A percentile compares a stretch with the other conserved stretches of the same genome.
These are phyloP conservation scores for Trachelus tabidus DNA, from an alignment of 2,888 invertebrate genomes.

Conservation along the genomic window DNA sequence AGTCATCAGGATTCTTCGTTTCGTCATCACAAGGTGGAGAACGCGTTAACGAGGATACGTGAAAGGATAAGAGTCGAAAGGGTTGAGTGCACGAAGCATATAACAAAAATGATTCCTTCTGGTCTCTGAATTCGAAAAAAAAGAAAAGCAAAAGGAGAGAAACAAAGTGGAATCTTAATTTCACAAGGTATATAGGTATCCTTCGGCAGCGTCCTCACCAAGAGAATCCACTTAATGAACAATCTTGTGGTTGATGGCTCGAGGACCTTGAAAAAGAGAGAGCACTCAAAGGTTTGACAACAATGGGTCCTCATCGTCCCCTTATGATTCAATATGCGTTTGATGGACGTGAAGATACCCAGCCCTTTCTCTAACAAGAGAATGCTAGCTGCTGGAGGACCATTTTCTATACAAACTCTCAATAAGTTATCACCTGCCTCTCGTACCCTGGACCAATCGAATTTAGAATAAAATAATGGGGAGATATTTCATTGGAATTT, in stretches of 20 bases:
- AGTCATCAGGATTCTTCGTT: background rate
- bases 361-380: constrained; percentile 29
- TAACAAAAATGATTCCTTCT: background rate
- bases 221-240: constrained; percentile 2
- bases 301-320: constrained; percentile 46
- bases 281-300: constrained; percentile 30
- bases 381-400: constrained; percentile 20
- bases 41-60: background rate
- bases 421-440: constrained; percentile 45
- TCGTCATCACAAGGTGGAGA: background rate
- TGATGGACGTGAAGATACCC: constrained; percentile 47
- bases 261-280: constrained; percentile 5
- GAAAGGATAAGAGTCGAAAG: background rate
- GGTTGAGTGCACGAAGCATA: background rate
- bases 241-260: constrained; percentile 2
- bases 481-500: background rate
- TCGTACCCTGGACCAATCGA: constrained; percentile 7
- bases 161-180: background rate
- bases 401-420: constrained; percentile 31
- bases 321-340: constrained; percentile 46
- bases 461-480: background rate
- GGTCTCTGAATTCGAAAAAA: background rate
- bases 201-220: background rate
- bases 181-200: background rate
- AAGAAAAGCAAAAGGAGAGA: background rate